Conservation (phyloP, 2,113 vertebrate genomes). For the Neomonachus schauinslandi region DNA sequence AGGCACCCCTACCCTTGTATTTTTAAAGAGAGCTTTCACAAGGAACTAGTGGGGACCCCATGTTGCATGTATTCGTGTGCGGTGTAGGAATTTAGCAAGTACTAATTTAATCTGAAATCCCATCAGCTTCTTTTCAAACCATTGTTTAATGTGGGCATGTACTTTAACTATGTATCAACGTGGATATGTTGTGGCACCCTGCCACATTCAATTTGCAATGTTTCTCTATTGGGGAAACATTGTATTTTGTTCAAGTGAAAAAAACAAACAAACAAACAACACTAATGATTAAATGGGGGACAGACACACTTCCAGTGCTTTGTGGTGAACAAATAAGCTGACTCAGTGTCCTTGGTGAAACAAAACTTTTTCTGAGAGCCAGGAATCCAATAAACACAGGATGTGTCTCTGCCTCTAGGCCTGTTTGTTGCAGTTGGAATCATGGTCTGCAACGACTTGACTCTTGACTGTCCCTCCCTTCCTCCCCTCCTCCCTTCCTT, state of each 20-base stretch:
- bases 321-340: slow-evolving; percentile 65
- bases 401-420: slow-evolving; percentile 32
- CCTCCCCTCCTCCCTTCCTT: neutral
- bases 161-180: slow-evolving; percentile 35
- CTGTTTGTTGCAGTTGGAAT: slow-evolving; percentile 29
- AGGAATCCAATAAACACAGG: slow-evolving; percentile 65
- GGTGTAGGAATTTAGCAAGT: slow-evolving; percentile 23
- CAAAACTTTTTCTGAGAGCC: slow-evolving; percentile 58
- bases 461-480: neutral
- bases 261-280: neutral
- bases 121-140: slow-evolving; percentile 55
- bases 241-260: slow-evolving; percentile 37
- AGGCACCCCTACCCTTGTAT: no score
- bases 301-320: neutral
- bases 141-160: neutral
- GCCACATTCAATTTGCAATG: slow-evolving; percentile 4
- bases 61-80: slow-evolving; percentile 7
- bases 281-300: slow-evolving; percentile 36
- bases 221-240: slow-evolving; percentile 35
- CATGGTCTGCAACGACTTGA: neutral
- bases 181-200: neutral
- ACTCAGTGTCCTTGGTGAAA: slow-evolving; percentile 58
- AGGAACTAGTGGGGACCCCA: neutral
- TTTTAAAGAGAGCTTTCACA: neutral
- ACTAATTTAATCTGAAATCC: slow-evolving; percentile 46